phyloP scores from a whole-genome alignment of 2,888 invertebrate genomes.

The Amphimallon solstitiale region DNA sequence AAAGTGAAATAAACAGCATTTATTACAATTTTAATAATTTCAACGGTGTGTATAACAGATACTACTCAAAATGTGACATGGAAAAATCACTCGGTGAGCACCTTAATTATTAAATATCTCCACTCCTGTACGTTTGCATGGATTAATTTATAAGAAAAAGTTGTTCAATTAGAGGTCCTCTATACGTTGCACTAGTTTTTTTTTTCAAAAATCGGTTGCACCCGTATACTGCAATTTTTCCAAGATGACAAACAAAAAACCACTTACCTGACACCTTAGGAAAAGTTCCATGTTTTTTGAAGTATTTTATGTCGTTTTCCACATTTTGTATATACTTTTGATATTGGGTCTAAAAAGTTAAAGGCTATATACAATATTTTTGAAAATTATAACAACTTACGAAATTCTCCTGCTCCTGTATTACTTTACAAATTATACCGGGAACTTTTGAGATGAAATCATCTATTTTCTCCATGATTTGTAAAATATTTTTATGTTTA shows the following conservation, averaged over 20 bases:
- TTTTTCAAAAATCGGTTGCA: too few species aligned
- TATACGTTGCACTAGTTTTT: too few species aligned
- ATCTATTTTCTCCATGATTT: constrained; percentile 6
- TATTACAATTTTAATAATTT: too few species aligned
- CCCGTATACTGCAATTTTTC: background rate
- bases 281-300: constrained; percentile 10
- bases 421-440: background rate
- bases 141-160: too few species aligned
- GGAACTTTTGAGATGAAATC: background rate
- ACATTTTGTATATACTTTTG: background rate
- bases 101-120: too few species aligned
- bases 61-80: too few species aligned
- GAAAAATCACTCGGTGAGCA: too few species aligned
- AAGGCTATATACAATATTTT: background rate
- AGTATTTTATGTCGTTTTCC: constrained; percentile 10
- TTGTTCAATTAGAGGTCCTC: too few species aligned
- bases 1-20: too few species aligned
- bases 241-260: background rate
- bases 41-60: too few species aligned
- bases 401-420: background rate
- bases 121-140: too few species aligned
- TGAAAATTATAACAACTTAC: background rate
- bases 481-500: background rate
- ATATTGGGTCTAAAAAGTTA: background rate
- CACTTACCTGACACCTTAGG: background rate